Base-by-base conservation (phyloP, 2,888 invertebrate species). In the Drosophila birchii region DNA sequence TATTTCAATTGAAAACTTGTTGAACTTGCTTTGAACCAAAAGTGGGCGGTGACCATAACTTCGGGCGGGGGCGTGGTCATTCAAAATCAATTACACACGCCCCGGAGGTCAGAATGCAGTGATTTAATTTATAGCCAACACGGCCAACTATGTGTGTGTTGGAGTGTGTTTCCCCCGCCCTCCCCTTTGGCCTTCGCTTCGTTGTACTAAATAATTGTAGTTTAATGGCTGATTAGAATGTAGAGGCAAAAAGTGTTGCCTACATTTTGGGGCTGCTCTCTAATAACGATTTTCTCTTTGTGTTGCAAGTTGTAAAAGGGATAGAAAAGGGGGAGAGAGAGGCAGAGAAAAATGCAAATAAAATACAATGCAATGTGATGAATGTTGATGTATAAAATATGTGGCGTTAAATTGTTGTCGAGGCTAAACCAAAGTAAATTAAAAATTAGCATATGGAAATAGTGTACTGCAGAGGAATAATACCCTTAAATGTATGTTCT, bases 401-500 rank as follows among this genome's bases (percentile, higher is more conserved):
- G 84, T 89, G 90, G 90, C 90, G 86, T 80, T 86, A 86, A 79
- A 86, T 89, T 89, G 72, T 71, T 80, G 70, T 58, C 64, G 78
- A 49, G 75, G 69, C 69, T 62, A 75, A 82, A 55, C 57, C 41
- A 41, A 80, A 68, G 71, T 68, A 83, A 76, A 68, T 59, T 58
- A 51, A 36, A 41, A 62, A 79, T 49, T 55, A 67, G 53, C 43
- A 63, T 12, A 57, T 29, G 34, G 12, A 41, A 60, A 49, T 26
- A 4, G 26, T 5, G n/a, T n/a, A n/a, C n/a, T n/a, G n/a, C n/a
- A n/a, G n/a, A n/a, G 7, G 4, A 45, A 39, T 32, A 39, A 34
- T 34, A 20, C 20, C 9, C 20, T 34, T 14, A 51, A 51, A 2
- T 2, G 23, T 2, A 23, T 23, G 23, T 23, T 23, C 23, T 2